A percentile compares a stretch with the other conserved stretches of the same genome.
Conservation (phyloP, 2,888 invertebrate genomes). For the Phyllotreta striolata region DNA sequence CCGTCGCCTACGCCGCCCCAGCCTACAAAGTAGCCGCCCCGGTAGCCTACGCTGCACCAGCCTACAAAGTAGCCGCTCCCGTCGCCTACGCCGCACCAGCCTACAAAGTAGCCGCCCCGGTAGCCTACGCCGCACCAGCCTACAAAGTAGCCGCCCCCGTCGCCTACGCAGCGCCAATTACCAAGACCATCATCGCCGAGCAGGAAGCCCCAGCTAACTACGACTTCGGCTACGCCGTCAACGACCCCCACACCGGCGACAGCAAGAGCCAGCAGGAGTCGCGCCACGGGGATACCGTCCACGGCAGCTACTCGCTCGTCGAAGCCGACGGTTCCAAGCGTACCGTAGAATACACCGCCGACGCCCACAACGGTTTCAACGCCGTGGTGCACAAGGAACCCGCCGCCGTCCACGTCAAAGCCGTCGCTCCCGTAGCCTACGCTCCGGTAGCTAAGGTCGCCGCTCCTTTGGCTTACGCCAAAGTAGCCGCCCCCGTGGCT, state of each 20-base stretch:
- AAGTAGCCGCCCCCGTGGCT: slow-evolving; percentile 25
- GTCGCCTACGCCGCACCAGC: slow-evolving; percentile 50
- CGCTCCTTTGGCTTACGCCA: slow-evolving; percentile 31
- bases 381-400: slow-evolving; percentile 64
- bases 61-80: slow-evolving; percentile 49
- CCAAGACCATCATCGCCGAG: slow-evolving; percentile 46
- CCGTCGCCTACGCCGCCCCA: slow-evolving; percentile 34
- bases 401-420: slow-evolving; percentile 46
- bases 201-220: slow-evolving; percentile 50
- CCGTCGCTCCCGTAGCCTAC: slow-evolving; percentile 41
- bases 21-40: slow-evolving; percentile 2
- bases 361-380: slow-evolving; percentile 65
- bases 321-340: slow-evolving; percentile 65
- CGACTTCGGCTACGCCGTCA: slow-evolving; percentile 50
- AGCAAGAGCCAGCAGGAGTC: slow-evolving; percentile 64
- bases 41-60: slow-evolving; percentile 58
- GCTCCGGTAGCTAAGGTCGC: slow-evolving; percentile 37
- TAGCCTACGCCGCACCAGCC: slow-evolving; percentile 58
- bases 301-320: slow-evolving; percentile 64
- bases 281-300: slow-evolving; percentile 64
- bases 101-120: slow-evolving; percentile 53
- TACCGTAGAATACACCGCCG: slow-evolving; percentile 65
- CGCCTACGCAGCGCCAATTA: slow-evolving; percentile 46
- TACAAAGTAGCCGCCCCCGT: slow-evolving; percentile 56
- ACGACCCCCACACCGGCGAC: slow-evolving; percentile 61